Conservation (phyloP, 2,113 vertebrate species). For the Ibidorhyncha struthersii region DNA sequence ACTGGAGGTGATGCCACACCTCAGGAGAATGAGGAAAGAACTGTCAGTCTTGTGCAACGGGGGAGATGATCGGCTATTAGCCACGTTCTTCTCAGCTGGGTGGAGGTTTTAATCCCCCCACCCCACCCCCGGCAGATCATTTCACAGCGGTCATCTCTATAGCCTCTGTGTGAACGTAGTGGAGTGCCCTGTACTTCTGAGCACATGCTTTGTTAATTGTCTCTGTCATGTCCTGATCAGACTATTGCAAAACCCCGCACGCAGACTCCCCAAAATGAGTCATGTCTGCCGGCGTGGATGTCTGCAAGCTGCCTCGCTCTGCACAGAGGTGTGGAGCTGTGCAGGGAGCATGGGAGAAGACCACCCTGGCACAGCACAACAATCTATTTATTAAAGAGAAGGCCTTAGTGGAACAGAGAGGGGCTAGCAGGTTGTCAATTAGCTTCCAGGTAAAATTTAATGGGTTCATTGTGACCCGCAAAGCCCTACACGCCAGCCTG, state of each 20-base stretch:
- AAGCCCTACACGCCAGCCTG: background rate
- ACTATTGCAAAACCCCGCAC: background rate
- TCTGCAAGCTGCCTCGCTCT: background rate
- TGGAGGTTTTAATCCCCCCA: background rate
- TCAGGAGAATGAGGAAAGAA: background rate
- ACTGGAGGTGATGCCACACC: background rate
- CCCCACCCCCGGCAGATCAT: background rate
- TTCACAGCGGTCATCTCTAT: background rate
- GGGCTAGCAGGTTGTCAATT: background rate
- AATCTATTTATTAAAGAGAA: background rate
- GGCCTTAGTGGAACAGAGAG: background rate
- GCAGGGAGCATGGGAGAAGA: background rate
- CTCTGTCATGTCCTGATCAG: constrained; percentile 1
- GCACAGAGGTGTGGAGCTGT: background rate
- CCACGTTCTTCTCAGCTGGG: background rate
- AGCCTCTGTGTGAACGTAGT: background rate
- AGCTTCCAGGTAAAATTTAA: background rate
- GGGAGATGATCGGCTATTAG: background rate
- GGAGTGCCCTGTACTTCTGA: background rate
- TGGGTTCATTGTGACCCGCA: background rate
- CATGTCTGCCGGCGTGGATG: background rate
- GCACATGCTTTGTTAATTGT: background rate
- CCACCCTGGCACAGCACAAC: background rate
- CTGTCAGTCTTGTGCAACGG: rapidly evolving
- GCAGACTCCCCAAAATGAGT: constrained; percentile 9